Percentiles rank a stretch among this genome's conserved stretches.
Evolutionary conservation across 2,888 invertebrate species (phyloP).

Genomic region (Pristionchus arcanus): DNA sequence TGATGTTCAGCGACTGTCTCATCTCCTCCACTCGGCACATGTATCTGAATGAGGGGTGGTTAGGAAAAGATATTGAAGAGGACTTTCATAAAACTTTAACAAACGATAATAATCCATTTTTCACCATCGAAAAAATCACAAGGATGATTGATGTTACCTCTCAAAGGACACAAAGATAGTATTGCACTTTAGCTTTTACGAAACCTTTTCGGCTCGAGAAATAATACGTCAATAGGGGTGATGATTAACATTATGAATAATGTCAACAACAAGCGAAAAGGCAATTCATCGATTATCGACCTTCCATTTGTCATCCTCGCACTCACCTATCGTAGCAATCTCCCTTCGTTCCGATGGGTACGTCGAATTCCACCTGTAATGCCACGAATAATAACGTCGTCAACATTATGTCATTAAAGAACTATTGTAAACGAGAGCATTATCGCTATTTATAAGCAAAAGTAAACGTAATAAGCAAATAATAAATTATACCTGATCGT

Average conservation of each 20-base stretch:
- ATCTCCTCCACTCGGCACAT: constrained; percentile 86
- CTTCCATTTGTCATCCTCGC: neutral
- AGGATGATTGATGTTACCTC: too few species aligned
- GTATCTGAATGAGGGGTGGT: constrained; percentile 84
- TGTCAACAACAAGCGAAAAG: too few species aligned
- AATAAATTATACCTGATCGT: constrained; percentile 83
- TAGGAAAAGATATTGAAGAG: neutral
- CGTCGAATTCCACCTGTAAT: constrained; percentile 88
- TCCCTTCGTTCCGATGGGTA: constrained; percentile 95
- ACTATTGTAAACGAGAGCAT: too few species aligned
- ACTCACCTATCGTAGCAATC: constrained; percentile 94
- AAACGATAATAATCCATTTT: too few species aligned
- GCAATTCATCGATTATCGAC: neutral
- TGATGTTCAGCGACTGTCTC: constrained; percentile 94
- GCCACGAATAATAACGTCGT: neutral
- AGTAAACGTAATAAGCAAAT: neutral
- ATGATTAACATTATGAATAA: too few species aligned
- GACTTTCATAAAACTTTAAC: too few species aligned
- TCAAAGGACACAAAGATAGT: too few species aligned
- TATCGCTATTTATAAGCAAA: too few species aligned
- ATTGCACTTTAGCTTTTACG: neutral
- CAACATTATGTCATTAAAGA: neutral
- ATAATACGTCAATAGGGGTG: too few species aligned
- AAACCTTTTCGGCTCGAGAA: too few species aligned
- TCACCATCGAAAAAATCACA: too few species aligned